phyloP scores from a whole-genome alignment of 1,140 invertebrate species.

The Tyrophagus putrescentiae region DNA sequence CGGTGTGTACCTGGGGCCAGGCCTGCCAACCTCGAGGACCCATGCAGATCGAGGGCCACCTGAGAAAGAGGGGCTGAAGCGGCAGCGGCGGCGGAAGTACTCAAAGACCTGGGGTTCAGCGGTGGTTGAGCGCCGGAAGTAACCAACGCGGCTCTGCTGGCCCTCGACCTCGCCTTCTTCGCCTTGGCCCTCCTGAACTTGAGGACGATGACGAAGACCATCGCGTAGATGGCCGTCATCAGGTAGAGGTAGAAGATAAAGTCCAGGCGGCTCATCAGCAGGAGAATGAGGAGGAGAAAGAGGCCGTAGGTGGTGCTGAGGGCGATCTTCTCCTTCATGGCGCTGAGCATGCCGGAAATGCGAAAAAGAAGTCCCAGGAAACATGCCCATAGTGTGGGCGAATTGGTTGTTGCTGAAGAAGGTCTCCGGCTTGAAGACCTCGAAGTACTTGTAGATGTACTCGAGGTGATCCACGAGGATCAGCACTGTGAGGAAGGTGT shows the following conservation, averaged over 20 bases:
- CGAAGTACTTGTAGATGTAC: not conserved
- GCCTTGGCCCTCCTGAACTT: not conserved
- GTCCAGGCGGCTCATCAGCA: not conserved
- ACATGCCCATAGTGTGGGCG: constrained; percentile 10
- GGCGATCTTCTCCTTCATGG: constrained; percentile 14
- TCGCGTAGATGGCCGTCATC: constrained; percentile 4
- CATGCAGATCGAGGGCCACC: not conserved
- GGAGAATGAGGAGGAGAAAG: constrained; percentile 2
- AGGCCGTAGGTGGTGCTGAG: constrained; percentile 2
- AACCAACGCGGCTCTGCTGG: not conserved
- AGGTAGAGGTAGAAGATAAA: not conserved
- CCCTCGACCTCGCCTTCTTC: not conserved
- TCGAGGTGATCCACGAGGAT: not conserved
- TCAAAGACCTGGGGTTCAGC: too few relatives aligned
- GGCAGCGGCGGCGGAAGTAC: too few relatives aligned
- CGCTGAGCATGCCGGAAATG: not conserved
- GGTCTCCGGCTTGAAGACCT: not conserved
- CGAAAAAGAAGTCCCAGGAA: constrained; percentile 9
- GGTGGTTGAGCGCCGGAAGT: not conserved
- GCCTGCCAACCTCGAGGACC: not conserved
- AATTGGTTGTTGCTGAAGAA: constrained; percentile 14
- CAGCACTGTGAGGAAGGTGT: not conserved
- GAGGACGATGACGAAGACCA: not conserved
- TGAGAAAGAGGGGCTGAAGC: not conserved
- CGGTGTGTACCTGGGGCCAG: not conserved